A percentile compares a stretch with the other conserved stretches of the same genome.
phyloP scores from a whole-genome alignment of 37 sponge, comb jelly and placozoan species.

The Eunapius fragilis region DNA sequence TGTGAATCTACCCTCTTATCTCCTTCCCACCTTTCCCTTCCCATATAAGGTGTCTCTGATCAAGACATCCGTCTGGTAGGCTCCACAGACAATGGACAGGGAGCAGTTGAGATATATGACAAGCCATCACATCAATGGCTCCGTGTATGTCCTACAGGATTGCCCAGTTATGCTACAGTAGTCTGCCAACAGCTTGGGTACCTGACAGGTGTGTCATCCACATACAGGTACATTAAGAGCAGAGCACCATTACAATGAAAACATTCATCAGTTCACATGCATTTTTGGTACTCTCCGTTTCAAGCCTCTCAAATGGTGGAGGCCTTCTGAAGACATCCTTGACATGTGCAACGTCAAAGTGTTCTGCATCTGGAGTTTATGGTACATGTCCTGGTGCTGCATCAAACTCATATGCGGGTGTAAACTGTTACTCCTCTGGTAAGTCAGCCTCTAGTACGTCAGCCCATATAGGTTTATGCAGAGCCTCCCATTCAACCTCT shows the following conservation, averaged over 20 bases:
- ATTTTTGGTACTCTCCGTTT: background rate
- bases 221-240: background rate
- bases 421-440: background rate
- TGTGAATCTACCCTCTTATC: background rate
- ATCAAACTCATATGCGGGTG: background rate
- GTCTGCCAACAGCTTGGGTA: slow-evolving; percentile 29
- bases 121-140: background rate
- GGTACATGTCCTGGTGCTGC: background rate
- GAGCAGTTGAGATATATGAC: slow-evolving; percentile 43
- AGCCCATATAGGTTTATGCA: background rate
- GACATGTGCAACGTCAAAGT: background rate
- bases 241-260: too few relatives aligned
- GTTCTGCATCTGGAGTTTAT: background rate
- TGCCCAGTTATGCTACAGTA: slow-evolving; percentile 5
- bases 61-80: slow-evolving; percentile 46
- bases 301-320: background rate
- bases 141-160: background rate
- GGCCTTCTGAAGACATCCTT: background rate
- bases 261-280: too few relatives aligned
- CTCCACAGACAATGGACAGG: background rate
- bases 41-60: background rate
- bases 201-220: background rate
- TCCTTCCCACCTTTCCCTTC: background rate
- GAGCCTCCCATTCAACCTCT: background rate
- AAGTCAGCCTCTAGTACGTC: background rate